Conservation (phyloP, 2,888 invertebrate genomes). For the Mythimna albipuncta region DNA sequence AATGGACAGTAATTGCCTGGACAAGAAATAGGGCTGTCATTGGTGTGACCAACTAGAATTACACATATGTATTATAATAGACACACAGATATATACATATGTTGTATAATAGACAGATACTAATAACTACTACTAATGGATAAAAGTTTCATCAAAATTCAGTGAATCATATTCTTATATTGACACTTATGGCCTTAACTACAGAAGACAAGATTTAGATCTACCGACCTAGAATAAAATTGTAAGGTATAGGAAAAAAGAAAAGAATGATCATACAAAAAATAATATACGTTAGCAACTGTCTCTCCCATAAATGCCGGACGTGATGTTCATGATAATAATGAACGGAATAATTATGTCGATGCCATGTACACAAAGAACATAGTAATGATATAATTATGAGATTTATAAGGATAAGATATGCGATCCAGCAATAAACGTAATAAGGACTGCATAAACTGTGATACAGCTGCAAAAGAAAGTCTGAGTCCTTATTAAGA, state of each 20-base stretch:
- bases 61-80: too few relatives aligned
- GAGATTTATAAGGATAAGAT: slow-evolving; percentile 30
- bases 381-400: slow-evolving; percentile 25
- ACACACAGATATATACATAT: too few relatives aligned
- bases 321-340: slow-evolving; percentile 18
- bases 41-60: too few relatives aligned
- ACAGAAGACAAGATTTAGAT: not conserved
- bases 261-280: not conserved
- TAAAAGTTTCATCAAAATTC: not conserved
- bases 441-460: not conserved
- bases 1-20: too few relatives aligned
- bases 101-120: too few relatives aligned
- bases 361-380: slow-evolving; percentile 6
- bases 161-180: not conserved
- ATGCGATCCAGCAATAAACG: not conserved
- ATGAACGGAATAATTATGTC: slow-evolving; percentile 6
- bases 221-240: not conserved
- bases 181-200: not conserved
- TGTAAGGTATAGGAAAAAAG: not conserved
- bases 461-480: not conserved
- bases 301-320: not conserved
- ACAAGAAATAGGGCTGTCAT: too few relatives aligned
- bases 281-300: not conserved
- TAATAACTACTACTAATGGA: too few relatives aligned
- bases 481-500: not conserved